phyloP scores from a whole-genome alignment of 2,888 invertebrate genomes.

The Pristionchus entomophagus region DNA sequence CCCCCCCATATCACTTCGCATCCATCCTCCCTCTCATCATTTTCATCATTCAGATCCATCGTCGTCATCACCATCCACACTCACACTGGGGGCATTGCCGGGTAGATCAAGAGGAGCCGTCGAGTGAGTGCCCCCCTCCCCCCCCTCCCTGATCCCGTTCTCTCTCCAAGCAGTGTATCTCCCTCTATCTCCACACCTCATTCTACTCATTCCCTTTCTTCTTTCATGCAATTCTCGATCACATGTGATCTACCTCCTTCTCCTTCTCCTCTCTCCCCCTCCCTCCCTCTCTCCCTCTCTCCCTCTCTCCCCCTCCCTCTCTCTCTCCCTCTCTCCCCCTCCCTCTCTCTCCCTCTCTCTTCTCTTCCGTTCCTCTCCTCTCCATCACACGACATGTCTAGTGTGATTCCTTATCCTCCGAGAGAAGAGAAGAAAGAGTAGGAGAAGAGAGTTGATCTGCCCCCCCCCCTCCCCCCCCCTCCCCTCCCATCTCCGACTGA shows the following conservation, averaged over 20 bases:
- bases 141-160: slow-evolving; percentile 12
- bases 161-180: slow-evolving; percentile 40
- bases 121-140: slow-evolving; percentile 21
- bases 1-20: not conserved
- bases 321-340: not conserved
- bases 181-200: slow-evolving; percentile 35
- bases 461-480: slow-evolving; percentile 49
- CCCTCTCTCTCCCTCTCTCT: slow-evolving; percentile 34
- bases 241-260: slow-evolving; percentile 31
- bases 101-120: slow-evolving; percentile 29
- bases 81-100: slow-evolving; percentile 1
- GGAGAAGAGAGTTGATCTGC: slow-evolving; percentile 49
- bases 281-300: slow-evolving; percentile 7
- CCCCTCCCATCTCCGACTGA: slow-evolving; percentile 28
- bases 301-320: not conserved
- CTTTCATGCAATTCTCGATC: slow-evolving; percentile 34
- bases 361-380: not conserved
- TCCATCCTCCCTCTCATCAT: not conserved
- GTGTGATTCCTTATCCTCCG: not conserved
- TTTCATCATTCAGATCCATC: slow-evolving; percentile 13
- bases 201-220: slow-evolving; percentile 33
- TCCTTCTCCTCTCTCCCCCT: slow-evolving; percentile 2
- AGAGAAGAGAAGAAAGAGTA: not conserved
- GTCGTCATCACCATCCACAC: not conserved
- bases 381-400: slow-evolving; percentile 42